Percentiles rank a stretch among this genome's conserved stretches.
phyloP scores from a whole-genome alignment of 2,888 invertebrate species.

The Megamerina dolium region DNA sequence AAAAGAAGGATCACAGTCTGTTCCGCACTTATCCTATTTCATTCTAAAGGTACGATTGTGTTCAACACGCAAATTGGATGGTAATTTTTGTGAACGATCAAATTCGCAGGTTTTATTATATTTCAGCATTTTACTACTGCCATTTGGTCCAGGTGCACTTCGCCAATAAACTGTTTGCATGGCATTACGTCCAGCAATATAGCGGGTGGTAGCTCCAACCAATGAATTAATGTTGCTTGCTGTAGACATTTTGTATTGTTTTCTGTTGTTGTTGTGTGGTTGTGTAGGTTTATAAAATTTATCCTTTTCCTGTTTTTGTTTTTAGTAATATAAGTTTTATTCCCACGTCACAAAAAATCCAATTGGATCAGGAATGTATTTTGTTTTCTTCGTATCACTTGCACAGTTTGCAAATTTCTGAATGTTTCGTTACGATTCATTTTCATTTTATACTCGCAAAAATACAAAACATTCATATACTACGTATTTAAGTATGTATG shows the following conservation, averaged over 20 bases:
- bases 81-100: constrained; percentile 50
- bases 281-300: neutral
- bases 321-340: neutral
- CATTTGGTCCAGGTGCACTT: constrained; percentile 49
- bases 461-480: too few relatives aligned
- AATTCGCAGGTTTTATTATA: constrained; percentile 57
- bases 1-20: too few relatives aligned
- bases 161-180: constrained; percentile 75
- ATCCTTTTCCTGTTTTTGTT: neutral
- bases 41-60: constrained; percentile 32
- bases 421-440: constrained; percentile 3
- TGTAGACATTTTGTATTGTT: constrained; percentile 27
- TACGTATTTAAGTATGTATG: too few relatives aligned
- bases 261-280: neutral
- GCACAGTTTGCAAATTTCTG: constrained; percentile 22
- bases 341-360: neutral
- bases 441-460: constrained; percentile 27
- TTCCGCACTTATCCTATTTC: too few relatives aligned
- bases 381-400: constrained; percentile 11
- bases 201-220: constrained; percentile 65
- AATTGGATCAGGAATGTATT: neutral
- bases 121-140: constrained; percentile 54
- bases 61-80: constrained; percentile 50
- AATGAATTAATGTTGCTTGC: constrained; percentile 51
- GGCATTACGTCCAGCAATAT: constrained; percentile 67